Percentiles rank a stretch among this genome's conserved stretches.
Conservation (phyloP, 2,888 invertebrate genomes). For the Drosophila histrio region DNA sequence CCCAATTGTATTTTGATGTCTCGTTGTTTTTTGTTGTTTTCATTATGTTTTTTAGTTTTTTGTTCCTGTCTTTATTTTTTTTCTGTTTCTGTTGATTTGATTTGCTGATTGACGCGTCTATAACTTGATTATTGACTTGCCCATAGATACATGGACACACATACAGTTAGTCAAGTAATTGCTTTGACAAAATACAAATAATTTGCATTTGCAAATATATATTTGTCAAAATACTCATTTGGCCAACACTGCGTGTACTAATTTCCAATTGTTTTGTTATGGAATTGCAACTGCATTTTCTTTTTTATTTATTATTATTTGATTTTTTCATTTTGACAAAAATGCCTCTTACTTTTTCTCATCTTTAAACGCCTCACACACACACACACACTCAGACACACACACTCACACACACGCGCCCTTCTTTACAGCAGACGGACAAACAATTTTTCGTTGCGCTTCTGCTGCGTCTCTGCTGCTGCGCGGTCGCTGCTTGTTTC, state of each 20-base stretch:
- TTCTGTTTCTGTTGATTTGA: constrained; percentile 44
- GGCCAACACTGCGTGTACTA: no score
- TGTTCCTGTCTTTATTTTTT: constrained; percentile 50
- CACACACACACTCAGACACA: constrained; percentile 12
- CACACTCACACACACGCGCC: constrained; percentile 45
- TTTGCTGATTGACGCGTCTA: constrained; percentile 33
- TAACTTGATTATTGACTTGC: constrained; percentile 36
- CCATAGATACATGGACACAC: no score
- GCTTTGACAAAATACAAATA: no score
- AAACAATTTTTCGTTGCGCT: constrained; percentile 42
- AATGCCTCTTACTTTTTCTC: constrained; percentile 30
- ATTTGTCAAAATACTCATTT: no score
- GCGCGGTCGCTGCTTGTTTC: constrained; percentile 2
- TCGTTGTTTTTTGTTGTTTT: constrained; percentile 4
- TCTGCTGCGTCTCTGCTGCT: neutral
- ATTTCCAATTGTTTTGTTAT: no score
- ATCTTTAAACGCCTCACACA: constrained; percentile 17
- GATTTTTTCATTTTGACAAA: constrained; percentile 9
- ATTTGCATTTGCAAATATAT: no score
- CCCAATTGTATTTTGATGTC: constrained; percentile 28
- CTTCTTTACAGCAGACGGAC: constrained; percentile 32
- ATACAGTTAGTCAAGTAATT: no score
- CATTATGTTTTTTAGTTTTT: constrained; percentile 12
- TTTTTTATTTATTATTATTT: neutral
- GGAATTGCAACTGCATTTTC: constrained; percentile 6